Conservation (phyloP, 2,113 vertebrate genomes). For the Athene cunicularia region DNA sequence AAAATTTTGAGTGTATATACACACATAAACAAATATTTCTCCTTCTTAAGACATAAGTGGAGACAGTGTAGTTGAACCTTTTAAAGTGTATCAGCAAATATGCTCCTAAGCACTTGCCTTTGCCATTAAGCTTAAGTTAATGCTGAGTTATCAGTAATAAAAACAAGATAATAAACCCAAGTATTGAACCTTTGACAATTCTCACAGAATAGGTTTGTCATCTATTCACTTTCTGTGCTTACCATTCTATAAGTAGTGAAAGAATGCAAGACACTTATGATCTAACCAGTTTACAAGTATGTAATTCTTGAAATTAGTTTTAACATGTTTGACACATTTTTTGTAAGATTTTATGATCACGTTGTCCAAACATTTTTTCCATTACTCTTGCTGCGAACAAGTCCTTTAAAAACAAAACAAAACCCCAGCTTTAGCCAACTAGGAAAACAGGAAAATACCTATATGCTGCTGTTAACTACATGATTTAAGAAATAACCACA, state of each 20-base stretch:
- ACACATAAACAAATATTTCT: neutral
- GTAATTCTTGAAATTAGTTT: neutral
- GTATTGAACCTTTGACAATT: neutral
- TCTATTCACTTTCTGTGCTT: neutral
- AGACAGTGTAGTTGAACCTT: neutral
- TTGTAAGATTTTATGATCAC: neutral
- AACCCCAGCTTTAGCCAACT: neutral
- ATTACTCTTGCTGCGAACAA: neutral
- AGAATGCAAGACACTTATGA: neutral
- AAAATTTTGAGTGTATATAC: too few relatives aligned
- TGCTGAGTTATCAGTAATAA: neutral
- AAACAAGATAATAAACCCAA: neutral
- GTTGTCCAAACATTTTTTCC: neutral
- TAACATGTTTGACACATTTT: neutral
- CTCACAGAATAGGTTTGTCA: neutral
- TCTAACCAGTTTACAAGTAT: neutral
- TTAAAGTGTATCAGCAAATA: neutral
- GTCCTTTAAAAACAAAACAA: neutral
- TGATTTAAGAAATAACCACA: too few relatives aligned
- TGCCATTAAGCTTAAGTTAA: neutral
- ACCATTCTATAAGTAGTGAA: rapidly evolving
- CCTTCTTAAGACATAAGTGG: neutral
- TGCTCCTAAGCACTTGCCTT: rapidly evolving
- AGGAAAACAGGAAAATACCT: neutral
- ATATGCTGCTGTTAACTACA: neutral